Percentiles rank a stretch among this genome's conserved stretches.
Conservation (phyloP, 2,113 vertebrate genomes). For the Ictalurus punctatus region DNA sequence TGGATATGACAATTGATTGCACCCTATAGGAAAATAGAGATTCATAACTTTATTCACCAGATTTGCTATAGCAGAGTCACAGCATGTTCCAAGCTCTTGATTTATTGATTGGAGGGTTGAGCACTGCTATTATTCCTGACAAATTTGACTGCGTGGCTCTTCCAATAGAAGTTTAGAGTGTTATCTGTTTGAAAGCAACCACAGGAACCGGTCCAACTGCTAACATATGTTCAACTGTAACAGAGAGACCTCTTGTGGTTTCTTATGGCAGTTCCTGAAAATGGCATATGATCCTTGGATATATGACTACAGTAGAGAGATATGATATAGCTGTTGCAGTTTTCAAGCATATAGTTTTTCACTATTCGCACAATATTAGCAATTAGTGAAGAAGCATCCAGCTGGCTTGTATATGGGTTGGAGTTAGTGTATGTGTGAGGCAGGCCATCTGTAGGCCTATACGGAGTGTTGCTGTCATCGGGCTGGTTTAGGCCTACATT, state of each 20-base stretch:
- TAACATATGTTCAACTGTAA: conserved; percentile 34
- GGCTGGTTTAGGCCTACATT: conserved; percentile 7
- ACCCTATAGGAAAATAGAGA: background rate
- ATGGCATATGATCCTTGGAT: background rate
- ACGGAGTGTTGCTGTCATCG: background rate
- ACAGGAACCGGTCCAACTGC: conserved; percentile 25
- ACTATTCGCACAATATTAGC: conserved; percentile 39
- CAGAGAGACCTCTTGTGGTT: conserved; percentile 54
- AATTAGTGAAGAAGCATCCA: conserved; percentile 40
- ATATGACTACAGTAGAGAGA: conserved; percentile 26
- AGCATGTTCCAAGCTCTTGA: conserved; percentile 23
- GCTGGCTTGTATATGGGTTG: conserved; percentile 33
- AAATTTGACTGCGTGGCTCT: conserved; percentile 28
- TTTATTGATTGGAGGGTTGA: conserved; percentile 25
- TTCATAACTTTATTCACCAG: background rate
- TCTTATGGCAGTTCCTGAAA: conserved; percentile 1
- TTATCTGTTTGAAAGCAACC: conserved; percentile 42
- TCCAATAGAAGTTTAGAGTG: conserved; percentile 28
- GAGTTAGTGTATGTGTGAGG: conserved; percentile 41
- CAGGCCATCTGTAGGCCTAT: conserved; percentile 48
- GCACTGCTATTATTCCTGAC: conserved; percentile 21
- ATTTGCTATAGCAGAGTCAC: background rate
- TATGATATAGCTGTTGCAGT: conserved; percentile 34
- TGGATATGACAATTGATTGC: conserved; percentile 4
- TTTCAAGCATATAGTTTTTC: conserved; percentile 45